phyloP scores from a whole-genome alignment of 2,888 invertebrate genomes.

The Trachelus iudaicus region DNA sequence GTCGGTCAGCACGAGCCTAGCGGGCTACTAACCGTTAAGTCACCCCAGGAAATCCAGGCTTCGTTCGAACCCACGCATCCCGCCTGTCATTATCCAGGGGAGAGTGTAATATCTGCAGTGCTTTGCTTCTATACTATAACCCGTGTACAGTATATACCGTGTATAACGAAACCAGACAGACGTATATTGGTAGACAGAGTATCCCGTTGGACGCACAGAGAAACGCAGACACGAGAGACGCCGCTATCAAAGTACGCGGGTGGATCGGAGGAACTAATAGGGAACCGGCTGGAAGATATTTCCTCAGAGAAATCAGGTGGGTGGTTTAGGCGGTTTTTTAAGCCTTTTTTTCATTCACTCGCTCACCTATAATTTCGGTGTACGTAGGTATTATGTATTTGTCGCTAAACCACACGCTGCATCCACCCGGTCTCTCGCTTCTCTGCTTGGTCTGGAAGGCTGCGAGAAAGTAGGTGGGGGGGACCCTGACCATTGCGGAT shows the following conservation, averaged over 20 bases:
- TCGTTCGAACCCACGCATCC: background rate
- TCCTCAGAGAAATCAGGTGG: background rate
- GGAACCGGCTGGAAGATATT: background rate
- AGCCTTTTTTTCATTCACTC: background rate
- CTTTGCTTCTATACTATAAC: background rate
- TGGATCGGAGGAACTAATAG: background rate
- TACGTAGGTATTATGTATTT: background rate
- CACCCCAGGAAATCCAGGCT: constrained; percentile 14
- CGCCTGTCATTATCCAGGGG: background rate
- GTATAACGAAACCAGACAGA: background rate
- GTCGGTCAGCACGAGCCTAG: constrained; percentile 13
- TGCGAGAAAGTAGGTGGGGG: background rate
- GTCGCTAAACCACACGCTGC: background rate
- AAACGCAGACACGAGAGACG: background rate
- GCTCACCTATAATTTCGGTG: background rate
- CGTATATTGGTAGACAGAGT: background rate
- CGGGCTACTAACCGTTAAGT: constrained; percentile 31
- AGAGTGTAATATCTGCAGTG: background rate
- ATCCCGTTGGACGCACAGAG: background rate
- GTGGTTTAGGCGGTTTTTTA: background rate
- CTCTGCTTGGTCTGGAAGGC: background rate
- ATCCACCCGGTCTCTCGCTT: background rate
- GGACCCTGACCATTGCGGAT: background rate
- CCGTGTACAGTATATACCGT: background rate
- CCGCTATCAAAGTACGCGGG: background rate